Base-by-base conservation (phyloP, 2,888 invertebrate genomes). In the Eretmocerus hayati region DNA sequence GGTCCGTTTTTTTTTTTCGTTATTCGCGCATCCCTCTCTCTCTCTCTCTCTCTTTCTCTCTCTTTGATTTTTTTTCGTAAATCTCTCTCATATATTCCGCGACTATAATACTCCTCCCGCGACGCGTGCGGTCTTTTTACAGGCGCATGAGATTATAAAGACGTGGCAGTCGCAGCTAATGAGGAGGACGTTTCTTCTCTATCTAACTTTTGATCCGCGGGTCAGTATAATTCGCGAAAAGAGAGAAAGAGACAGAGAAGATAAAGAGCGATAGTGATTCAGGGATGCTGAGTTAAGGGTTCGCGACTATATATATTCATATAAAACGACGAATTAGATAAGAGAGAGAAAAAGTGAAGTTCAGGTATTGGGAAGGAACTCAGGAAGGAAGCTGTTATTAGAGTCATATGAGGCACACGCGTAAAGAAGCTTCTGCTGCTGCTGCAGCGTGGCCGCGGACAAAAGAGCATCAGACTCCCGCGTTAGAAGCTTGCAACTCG, bases 91-190 rank as follows among this genome's bases (percentile, higher is more conserved):
- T 18, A 21, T n/a, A n/a, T n/a, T n/a, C n/a, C n/a, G n/a, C n/a
- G n/a, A n/a, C n/a, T n/a, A n/a, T n/a, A n/a, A n/a, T n/a, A n/a
- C n/a, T n/a, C n/a, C n/a, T n/a, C n/a, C n/a, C n/a, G n/a, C n/a
- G n/a, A n/a, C n/a, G n/a, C n/a, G n/a, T n/a, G n/a, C n/a, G n/a
- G n/a, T n/a, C n/a, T n/a, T n/a, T n/a, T n/a, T n/a, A n/a, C n/a
- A n/a, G n/a, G n/a, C 26, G 26, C 43, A 11, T 22, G 26, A 37
- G 42, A 46, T 50, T 46, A 46, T 46, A 43, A 46, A 40, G 40
- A 43, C 47, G 46, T 31, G 45, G 48, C 43, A 13, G 18, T 11
- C 21, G 39, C 33, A 19, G 39, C 13, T 35, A 9, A 15, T 21
- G 20, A 16, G n/a, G n/a, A n/a, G n/a, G n/a, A n/a, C n/a, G n/a